phyloP scores from a whole-genome alignment of 2,113 vertebrate genomes.

The Ceyx cyanopectus region DNA sequence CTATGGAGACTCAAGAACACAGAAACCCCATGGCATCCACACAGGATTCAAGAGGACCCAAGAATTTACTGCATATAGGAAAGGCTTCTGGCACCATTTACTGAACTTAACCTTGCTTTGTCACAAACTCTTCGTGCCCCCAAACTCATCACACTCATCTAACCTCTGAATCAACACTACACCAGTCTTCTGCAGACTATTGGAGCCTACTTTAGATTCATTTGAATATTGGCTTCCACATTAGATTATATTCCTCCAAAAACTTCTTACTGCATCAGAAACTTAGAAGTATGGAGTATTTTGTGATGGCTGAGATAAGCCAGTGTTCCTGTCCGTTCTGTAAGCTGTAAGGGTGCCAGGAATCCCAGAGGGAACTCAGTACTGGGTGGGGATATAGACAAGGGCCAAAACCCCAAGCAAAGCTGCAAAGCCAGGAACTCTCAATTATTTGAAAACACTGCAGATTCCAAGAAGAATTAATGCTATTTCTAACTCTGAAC shows the following conservation, averaged over 20 bases:
- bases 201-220: background rate
- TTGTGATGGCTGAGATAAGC: background rate
- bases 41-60: background rate
- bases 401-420: background rate
- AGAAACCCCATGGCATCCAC: background rate
- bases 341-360: background rate
- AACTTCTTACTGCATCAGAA: background rate
- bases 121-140: background rate
- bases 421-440: background rate
- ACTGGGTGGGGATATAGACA: background rate
- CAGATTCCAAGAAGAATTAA: background rate
- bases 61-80: background rate
- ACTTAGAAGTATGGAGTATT: background rate
- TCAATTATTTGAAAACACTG: background rate
- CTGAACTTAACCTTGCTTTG: background rate
- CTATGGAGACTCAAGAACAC: background rate
- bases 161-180: background rate
- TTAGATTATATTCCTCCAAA: background rate
- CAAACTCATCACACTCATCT: background rate
- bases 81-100: background rate
- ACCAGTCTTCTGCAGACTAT: background rate
- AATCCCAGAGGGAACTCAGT: background rate
- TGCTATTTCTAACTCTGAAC: background rate
- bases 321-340: background rate
- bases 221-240: background rate